Evolutionary conservation across 1,140 invertebrate genomes (phyloP), one percentile per base, ranked within the genome.

Genomic region (Paramacrobiotus metropolitanus): DNA sequence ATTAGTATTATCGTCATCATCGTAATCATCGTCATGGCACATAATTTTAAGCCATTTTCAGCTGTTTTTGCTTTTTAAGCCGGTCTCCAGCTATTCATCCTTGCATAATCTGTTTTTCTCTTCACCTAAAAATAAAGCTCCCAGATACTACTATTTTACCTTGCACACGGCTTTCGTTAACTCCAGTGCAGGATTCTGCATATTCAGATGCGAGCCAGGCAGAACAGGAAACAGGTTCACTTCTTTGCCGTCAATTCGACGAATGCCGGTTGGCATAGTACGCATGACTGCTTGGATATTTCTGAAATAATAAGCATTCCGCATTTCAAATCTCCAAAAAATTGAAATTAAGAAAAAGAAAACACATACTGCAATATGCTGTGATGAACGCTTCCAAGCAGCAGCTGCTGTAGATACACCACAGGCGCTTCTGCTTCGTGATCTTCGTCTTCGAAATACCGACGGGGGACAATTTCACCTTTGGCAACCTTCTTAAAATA

Each of bases 121-220:
- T n/a, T n/a, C n/a, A n/a, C n/a, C n/a, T n/a, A n/a, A n/a, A n/a
- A n/a, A n/a, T n/a, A n/a, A n/a, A n/a, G n/a, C n/a, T n/a, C n/a
- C n/a, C n/a, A n/a, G n/a, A n/a, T n/a, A n/a, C n/a, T n/a, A n/a
- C n/a, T n/a, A n/a, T n/a, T n/a, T n/a, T 18, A 62, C 84, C 74
- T 89, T 87, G 68, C 87, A 87, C 63, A 94, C 75, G 4, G 85
- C 79, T 74, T 91, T 93, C 1, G 89, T 80, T 70, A 93, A 86
- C 68, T 92, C 85, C 59, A 94, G 73, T 20, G 88, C 85, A 21
- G 90, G 87, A 70, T 84, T 85, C 3, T 78, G 79, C 60, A 77
- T 74, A 29, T 75, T 75, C 30, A 73, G 72, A 62, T 79, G 73
- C 62, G 74, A 70, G 2, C 73, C 78, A 45, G 71, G 73, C 59